Percentiles rank a stretch among this genome's conserved stretches.
Evolutionary conservation across 1,140 invertebrate species (phyloP).

Genomic region (Notospermus geniculatus): DNA sequence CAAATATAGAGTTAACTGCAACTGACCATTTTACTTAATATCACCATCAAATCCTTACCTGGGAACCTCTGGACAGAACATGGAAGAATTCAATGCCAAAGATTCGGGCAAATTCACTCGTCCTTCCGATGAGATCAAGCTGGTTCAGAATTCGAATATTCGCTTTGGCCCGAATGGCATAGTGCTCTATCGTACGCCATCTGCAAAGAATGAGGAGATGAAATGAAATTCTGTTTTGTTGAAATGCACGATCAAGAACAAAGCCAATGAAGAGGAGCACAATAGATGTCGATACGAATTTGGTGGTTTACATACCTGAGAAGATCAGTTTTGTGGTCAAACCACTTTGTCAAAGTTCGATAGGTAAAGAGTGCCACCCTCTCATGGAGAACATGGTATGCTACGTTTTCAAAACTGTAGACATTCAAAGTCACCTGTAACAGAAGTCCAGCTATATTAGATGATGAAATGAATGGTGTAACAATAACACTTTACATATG

Average conservation of each 20-base stretch:
- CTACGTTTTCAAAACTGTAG: conserved; percentile 92
- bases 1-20: conserved; percentile 2
- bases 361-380: conserved; percentile 74
- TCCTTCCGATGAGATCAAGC: conserved; percentile 86
- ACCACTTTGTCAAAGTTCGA: conserved; percentile 73
- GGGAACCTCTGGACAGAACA: conserved; percentile 91
- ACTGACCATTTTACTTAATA: neutral
- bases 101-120: conserved; percentile 88
- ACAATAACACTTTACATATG: too few species aligned
- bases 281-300: neutral
- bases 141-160: conserved; percentile 79
- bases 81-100: conserved; percentile 99
- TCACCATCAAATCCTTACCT: conserved; percentile 58
- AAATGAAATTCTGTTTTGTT: too few species aligned
- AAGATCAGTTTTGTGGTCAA: conserved; percentile 30
- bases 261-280: neutral
- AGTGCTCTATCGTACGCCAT: conserved; percentile 65
- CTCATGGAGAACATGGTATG: conserved; percentile 82
- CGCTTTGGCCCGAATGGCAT: conserved; percentile 69
- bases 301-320: conserved; percentile 28
- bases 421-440: conserved; percentile 71
- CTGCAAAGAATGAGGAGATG: conserved; percentile 34
- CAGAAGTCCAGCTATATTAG: too few species aligned
- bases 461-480: neutral
- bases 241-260: too few species aligned